Conservation (phyloP, 2,113 vertebrate genomes). For the Paramisgurnus dabryanus region DNA sequence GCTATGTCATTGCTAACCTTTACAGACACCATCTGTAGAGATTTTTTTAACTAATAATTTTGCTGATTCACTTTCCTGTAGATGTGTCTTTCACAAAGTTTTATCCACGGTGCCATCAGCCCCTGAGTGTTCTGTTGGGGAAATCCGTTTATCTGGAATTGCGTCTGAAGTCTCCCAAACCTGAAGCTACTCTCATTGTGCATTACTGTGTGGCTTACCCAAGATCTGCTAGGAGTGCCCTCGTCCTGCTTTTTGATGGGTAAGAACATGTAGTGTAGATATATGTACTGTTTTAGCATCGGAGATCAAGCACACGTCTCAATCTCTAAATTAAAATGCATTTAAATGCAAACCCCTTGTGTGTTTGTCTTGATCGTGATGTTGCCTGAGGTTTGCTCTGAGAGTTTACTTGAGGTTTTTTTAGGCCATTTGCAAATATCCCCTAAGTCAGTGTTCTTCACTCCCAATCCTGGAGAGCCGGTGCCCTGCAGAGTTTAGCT, state of each 20-base stretch:
- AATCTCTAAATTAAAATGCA: too few species aligned
- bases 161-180: slow-evolving; percentile 53
- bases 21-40: not conserved
- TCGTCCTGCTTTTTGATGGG: slow-evolving; percentile 74
- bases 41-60: not conserved
- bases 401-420: too few species aligned
- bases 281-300: too few species aligned
- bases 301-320: too few species aligned
- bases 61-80: slow-evolving; percentile 39
- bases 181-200: slow-evolving; percentile 63
- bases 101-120: slow-evolving; percentile 54
- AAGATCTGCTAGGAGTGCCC: slow-evolving; percentile 62
- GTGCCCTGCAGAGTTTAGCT: too few species aligned
- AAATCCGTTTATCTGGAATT: slow-evolving; percentile 70
- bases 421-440: too few species aligned
- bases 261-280: slow-evolving; percentile 41
- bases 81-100: slow-evolving; percentile 62
- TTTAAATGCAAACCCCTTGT: too few species aligned
- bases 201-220: slow-evolving; percentile 76
- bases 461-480: too few species aligned
- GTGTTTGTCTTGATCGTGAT: too few species aligned
- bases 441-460: too few species aligned
- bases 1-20: not conserved
- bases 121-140: slow-evolving; percentile 64
- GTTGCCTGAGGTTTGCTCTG: too few species aligned